A percentile compares a stretch with the other conserved stretches of the same genome.
These are phyloP conservation scores for Eueremaeus valkanovi DNA, from an alignment of 2,888 invertebrate genomes.

Conservation along the genomic window DNA sequence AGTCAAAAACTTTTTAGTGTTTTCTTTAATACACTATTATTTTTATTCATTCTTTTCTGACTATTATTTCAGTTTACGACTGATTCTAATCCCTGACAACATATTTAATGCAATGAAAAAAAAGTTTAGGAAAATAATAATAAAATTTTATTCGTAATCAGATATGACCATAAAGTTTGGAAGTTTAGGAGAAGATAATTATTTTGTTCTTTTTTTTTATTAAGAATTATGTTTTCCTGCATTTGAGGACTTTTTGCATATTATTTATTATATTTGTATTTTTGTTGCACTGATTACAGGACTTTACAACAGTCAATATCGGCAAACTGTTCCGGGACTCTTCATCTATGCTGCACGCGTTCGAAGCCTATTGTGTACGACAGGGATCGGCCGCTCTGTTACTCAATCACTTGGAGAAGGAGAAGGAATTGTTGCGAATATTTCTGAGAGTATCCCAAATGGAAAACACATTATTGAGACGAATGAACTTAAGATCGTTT, in stretches of 20 bases:
- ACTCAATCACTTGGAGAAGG: conserved; percentile 84
- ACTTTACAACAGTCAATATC: conserved; percentile 79
- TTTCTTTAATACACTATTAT: not conserved
- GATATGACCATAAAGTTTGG: too few relatives aligned
- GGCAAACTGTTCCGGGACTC: conserved; percentile 86
- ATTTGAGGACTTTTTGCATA: not conserved
- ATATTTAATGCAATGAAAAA: too few relatives aligned
- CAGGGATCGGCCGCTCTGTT: conserved; percentile 81
- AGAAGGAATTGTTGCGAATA: conserved; percentile 86
- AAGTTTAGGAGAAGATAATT: too few relatives aligned
- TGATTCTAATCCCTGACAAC: conserved; percentile 12
- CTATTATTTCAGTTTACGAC: not conserved
- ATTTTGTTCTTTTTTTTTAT: not conserved
- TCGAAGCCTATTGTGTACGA: conserved; percentile 89
- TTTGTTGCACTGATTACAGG: conserved; percentile 52
- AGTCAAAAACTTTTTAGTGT: too few relatives aligned
- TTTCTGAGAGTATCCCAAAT: conserved; percentile 93
- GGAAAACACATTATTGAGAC: conserved; percentile 84
- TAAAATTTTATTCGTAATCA: too few relatives aligned
- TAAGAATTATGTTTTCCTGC: not conserved
- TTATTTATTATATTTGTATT: not conserved
- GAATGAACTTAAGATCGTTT: conserved; percentile 97
- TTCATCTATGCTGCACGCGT: conserved; percentile 81
- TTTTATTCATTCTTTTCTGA: not conserved
- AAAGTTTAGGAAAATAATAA: too few relatives aligned